Evolutionary conservation across 30 jellyfish, hydroid and myxozoan genomes (phyloP), one percentile per base, ranked within the genome.

Genomic region (Hydractinia echinata): DNA sequence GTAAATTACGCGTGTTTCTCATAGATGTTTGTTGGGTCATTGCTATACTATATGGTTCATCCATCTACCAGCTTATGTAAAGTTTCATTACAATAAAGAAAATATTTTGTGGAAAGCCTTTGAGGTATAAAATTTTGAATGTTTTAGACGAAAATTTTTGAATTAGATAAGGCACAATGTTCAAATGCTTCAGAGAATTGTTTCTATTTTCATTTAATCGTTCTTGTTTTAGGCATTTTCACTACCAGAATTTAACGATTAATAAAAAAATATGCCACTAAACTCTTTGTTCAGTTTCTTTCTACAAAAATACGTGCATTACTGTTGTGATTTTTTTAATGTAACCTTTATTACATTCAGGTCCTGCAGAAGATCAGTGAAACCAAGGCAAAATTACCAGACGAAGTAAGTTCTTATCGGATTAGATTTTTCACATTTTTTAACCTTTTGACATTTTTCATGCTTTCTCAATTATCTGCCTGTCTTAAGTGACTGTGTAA

Each of bases 11-110:
- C 44, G 44, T 30, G 44, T 30, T 1, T 51, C 18, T 51, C 62
- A 44, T 73, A 92, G 98, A 66, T 87, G 96, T 72, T 87, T 92
- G 7, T 85, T 92, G 50, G 98, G 98, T 19, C 98, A 92, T 77
- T 92, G 98, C 66, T 92, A 58, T 81, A 92, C 98, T 9, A 79
- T 92, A 15, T 92, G 98, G 98, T 92, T 86, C 73, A 87, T 92
- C 58, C 98, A 92, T 52, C 72, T 92, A 19, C 98, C 98, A 50
- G 89, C 98, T 1, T 92, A 86, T 79, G 90, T 92, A 81, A 92
- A 92, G 81, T 88, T 81, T 7, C 95, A 86, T 55, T 95, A 79
- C 14, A 66, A 92, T 76, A 92, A 92, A 54, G 76, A 81, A 76
- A 82, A 71, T 39, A 87, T 84, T 10, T 60, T 92, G 71, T 83